Conservation (phyloP, 2,113 vertebrate species). For the Anthoscopus minutus region DNA sequence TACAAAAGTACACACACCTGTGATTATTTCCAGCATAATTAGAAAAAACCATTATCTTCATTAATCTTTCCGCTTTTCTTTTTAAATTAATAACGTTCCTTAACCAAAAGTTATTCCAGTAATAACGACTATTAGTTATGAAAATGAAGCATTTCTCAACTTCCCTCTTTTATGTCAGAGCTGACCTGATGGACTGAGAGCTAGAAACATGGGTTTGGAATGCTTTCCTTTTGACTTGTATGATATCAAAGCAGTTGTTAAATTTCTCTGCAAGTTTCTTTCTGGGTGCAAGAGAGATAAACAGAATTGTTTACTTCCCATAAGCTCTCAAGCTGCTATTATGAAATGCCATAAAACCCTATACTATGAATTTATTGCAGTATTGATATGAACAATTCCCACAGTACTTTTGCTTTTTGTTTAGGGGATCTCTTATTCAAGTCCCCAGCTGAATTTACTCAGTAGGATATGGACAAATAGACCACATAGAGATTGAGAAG, state of each 20-base stretch:
- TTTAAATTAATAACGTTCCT: not conserved
- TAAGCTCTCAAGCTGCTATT: not conserved
- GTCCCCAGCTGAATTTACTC: not conserved
- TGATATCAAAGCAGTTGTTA: not conserved
- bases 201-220: not conserved
- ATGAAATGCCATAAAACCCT: not conserved
- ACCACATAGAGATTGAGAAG: not conserved
- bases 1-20: not conserved
- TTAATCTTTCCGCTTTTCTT: not conserved
- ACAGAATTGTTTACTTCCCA: not conserved
- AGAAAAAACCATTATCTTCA: not conserved
- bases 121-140: not conserved
- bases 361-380: not conserved
- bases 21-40: not conserved
- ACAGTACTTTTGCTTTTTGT: not conserved
- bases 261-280: not conserved
- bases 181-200: not conserved
- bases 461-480: not conserved
- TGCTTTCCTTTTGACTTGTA: not conserved
- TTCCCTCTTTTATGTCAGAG: not conserved
- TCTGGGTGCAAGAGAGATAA: not conserved
- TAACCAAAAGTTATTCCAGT: slow-evolving; percentile 9
- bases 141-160: slow-evolving; percentile 7
- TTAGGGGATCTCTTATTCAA: not conserved
- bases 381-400: not conserved